phyloP scores from a whole-genome alignment of 1,140 invertebrate species.

The Laupala kohalensis region DNA sequence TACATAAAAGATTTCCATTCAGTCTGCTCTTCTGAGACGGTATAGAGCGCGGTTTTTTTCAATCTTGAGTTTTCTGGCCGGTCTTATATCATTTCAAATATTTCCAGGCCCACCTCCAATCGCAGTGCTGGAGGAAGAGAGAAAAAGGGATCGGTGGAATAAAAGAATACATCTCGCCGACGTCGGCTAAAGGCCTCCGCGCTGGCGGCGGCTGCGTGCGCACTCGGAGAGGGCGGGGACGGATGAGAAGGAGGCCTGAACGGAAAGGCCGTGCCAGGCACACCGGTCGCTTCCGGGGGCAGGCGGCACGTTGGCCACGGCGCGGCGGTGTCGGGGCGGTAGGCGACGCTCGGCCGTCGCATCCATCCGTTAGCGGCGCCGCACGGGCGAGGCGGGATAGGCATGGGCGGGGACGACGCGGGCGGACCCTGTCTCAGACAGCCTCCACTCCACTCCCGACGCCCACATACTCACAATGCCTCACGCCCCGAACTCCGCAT shows the following conservation, averaged over 20 bases:
- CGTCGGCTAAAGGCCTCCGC: not conserved
- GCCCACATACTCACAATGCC: too few species aligned
- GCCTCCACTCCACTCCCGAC: too few species aligned
- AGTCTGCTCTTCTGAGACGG: not conserved
- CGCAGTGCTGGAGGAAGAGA: not conserved
- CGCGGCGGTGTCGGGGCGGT: not conserved
- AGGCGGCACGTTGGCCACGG: too few species aligned
- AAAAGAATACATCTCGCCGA: not conserved
- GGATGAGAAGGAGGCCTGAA: not conserved
- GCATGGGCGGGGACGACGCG: too few species aligned
- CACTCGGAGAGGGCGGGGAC: not conserved
- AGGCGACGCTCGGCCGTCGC: too few species aligned
- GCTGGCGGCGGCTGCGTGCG: not conserved
- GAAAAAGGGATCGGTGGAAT: not conserved
- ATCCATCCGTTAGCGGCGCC: too few species aligned
- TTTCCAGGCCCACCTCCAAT: not conserved
- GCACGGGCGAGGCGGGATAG: too few species aligned
- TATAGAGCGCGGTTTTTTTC: not conserved
- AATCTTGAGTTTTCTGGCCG: not conserved
- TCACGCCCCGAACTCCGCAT: too few species aligned
- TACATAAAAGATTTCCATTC: not conserved
- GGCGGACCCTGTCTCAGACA: too few species aligned
- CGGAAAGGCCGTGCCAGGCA: not conserved
- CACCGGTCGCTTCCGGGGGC: too few species aligned
- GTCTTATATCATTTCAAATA: not conserved